Conservation (phyloP, 2,113 vertebrate species). For the Crotophaga sulcirostris region DNA sequence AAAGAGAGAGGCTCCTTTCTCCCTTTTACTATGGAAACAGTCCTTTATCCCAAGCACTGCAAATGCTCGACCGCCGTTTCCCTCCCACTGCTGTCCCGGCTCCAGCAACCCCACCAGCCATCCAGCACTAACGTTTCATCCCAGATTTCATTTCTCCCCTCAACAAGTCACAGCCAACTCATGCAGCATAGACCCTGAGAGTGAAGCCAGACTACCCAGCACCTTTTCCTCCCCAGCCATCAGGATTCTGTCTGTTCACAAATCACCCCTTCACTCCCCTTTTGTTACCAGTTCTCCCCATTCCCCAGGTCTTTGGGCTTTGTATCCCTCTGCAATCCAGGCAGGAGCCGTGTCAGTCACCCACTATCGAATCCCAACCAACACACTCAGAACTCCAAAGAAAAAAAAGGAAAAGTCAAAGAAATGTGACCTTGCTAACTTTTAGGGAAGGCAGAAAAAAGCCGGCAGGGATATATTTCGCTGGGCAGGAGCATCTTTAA, state of each 20-base stretch:
- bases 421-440: background rate
- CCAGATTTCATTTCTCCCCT: background rate
- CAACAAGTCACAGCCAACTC: background rate
- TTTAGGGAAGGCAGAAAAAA: background rate
- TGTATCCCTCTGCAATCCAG: background rate
- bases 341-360: background rate
- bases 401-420: background rate
- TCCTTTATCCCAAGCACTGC: conserved; percentile 10
- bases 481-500: background rate
- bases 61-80: background rate
- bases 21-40: conserved; percentile 54
- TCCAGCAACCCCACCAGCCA: background rate
- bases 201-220: accelerated
- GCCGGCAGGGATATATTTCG: background rate
- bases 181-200: accelerated
- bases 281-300: background rate
- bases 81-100: background rate
- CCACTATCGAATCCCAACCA: background rate
- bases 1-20: conserved; percentile 52
- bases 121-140: background rate
- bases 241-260: background rate
- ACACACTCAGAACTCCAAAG: background rate
- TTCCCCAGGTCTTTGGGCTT: background rate
- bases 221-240: background rate
- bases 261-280: background rate